Base-by-base conservation (phyloP, 2,888 invertebrate species). In the Eilema sororculum region DNA sequence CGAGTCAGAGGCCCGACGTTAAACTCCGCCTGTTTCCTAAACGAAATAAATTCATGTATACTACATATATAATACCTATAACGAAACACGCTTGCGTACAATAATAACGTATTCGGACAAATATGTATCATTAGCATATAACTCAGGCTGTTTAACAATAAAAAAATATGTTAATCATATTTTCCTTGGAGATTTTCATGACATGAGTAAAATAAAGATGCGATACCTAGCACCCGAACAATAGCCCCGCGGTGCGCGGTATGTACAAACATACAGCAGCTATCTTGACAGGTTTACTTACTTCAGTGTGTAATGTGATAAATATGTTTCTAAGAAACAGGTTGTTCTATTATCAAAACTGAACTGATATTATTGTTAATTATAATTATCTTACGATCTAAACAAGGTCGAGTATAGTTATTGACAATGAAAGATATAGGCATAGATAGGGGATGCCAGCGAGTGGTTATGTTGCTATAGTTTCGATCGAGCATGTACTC, bases 221-320 rank as follows among this genome's bases (percentile, higher is more conserved):
- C 74, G 76, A 77, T 74, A 81, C 80, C 81, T 78, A 85, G 80
- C 80, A 80, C 81, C 84, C 79, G 87, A 90, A 91, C 90, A 91
- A 91, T 86, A 87, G 87, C 87, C 83, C 82, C 82, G 83, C 85
- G 80, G 80, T 83, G 80, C 82, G 83, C 85, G 81, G 81, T 84
- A 81, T 87, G 87, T 81, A 87, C 89, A 93, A 91, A 94, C 91
- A 91, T 78, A 85, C 84, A 81, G 75, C 77, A 83, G 60, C 92
- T 94, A 94, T 95, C 94, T 92, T 92, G 94, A 93, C 92, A 92
- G 88, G 92, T 94, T 93, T 94, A 87, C 92, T 86, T 86, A 86
- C 87, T 86, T 81, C 84, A 76, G 76, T 80, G 78, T 85, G 82
- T 78, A 84, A 85, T 86, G 86, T 87, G 84, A 87, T 88, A 92